These are phyloP conservation scores for Sakesphorus luctuosus DNA, from an alignment of 2,113 vertebrate species.

Conservation along the genomic window DNA sequence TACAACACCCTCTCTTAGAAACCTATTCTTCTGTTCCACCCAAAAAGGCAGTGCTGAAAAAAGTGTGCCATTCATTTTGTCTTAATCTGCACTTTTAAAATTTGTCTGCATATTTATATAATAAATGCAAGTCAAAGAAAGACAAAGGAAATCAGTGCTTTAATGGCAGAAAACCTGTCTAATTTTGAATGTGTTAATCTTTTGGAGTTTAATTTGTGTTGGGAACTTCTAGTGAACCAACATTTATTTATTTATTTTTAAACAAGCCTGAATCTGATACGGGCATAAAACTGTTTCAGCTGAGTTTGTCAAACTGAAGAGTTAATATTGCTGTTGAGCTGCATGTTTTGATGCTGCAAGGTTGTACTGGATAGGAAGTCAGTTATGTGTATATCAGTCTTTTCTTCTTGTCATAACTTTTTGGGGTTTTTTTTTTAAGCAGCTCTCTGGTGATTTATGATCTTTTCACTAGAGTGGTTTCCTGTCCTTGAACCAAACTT, in stretches of 20 bases:
- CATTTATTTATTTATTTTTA: not conserved
- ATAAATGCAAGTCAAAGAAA: not conserved
- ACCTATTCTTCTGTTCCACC: not conserved
- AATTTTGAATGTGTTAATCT: not conserved
- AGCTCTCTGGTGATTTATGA: conserved; percentile 7
- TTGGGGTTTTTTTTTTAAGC: not conserved
- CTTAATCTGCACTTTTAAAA: not conserved
- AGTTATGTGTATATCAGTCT: not conserved
- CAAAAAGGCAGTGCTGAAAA: not conserved
- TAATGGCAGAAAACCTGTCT: not conserved
- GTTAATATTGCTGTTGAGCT: not conserved
- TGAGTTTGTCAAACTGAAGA: not conserved
- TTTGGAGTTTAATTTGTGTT: not conserved
- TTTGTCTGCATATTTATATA: not conserved
- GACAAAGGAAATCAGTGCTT: not conserved
- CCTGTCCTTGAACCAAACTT: conserved; percentile 35
- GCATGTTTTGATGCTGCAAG: not conserved
- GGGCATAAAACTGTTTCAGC: not conserved
- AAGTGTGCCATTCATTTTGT: not conserved
- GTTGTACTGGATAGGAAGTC: not conserved
- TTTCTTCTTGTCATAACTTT: not conserved
- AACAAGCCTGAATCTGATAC: not conserved
- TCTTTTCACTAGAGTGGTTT: conserved; percentile 13
- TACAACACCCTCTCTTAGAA: not conserved
- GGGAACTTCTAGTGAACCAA: not conserved